Conservation (phyloP, 2,797 vertebrate genomes). For the Falco biarmicus region DNA sequence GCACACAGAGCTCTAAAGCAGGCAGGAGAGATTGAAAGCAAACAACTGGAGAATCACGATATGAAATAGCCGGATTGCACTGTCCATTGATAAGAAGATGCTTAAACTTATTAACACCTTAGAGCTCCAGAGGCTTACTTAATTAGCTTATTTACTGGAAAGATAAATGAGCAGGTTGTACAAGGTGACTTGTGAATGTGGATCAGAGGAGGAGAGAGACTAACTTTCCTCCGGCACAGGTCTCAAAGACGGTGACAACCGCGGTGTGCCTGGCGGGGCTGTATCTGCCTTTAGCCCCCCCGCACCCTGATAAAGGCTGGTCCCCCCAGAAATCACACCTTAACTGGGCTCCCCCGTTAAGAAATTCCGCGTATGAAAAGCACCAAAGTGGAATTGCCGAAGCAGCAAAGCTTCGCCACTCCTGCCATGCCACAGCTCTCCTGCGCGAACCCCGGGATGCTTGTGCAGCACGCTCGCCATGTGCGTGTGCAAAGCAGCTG, state of each 20-base stretch:
- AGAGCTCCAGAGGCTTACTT: not conserved
- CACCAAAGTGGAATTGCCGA: fast-evolving
- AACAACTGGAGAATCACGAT: not conserved
- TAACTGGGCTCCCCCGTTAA: fast-evolving
- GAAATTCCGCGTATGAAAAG: fast-evolving
- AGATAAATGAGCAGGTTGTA: not conserved
- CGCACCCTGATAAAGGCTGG: fast-evolving
- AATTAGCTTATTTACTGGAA: not conserved
- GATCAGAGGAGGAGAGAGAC: not conserved
- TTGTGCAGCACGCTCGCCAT: fast-evolving
- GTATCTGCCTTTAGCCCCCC: not conserved
- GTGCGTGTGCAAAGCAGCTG: fast-evolving
- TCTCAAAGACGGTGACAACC: not conserved
- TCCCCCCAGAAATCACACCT: too few relatives aligned
- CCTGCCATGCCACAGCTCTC: not conserved
- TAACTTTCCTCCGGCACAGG: fast-evolving
- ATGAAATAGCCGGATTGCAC: not conserved
- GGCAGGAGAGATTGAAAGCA: not conserved
- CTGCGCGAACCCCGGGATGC: fast-evolving
- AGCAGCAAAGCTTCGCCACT: fast-evolving
- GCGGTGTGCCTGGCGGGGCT: not conserved
- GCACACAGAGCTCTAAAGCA: not conserved
- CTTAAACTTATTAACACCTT: slow-evolving; percentile 19
- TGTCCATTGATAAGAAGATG: not conserved
- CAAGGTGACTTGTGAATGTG: not conserved